Percentiles rank a stretch among this genome's conserved stretches.
These are phyloP conservation scores for Girardinus metallicus DNA, from an alignment of 2,797 vertebrate genomes.

Conservation along the genomic window DNA sequence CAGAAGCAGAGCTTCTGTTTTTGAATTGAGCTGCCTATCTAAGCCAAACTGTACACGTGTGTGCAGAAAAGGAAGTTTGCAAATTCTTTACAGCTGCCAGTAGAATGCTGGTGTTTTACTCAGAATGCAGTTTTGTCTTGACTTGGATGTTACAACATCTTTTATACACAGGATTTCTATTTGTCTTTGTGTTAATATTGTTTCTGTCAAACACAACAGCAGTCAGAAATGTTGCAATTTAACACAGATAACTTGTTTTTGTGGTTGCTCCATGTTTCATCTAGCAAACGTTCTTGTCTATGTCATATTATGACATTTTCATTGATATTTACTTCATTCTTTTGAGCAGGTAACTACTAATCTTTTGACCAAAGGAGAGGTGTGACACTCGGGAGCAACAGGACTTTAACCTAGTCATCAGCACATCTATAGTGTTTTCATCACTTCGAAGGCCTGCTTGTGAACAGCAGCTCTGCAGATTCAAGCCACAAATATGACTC, in stretches of 20 bases:
- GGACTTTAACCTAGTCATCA: background rate
- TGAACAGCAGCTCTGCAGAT: constrained; percentile 14
- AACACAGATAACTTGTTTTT: background rate
- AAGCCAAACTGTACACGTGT: constrained; percentile 50
- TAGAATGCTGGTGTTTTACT: constrained; percentile 18
- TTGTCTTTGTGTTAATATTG: background rate
- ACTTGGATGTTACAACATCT: background rate
- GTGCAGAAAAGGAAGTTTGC: constrained; percentile 36
- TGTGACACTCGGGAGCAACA: constrained; percentile 3
- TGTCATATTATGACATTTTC: background rate
- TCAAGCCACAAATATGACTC: constrained; percentile 81
- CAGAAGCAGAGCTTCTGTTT: constrained; percentile 21
- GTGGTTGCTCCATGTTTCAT: background rate
- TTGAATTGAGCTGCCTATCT: constrained; percentile 3
- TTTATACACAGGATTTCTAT: background rate
- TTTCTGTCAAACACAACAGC: background rate
- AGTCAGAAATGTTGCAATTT: background rate
- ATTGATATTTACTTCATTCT: background rate
- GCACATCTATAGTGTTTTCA: background rate
- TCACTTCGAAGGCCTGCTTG: background rate
- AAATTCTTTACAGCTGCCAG: constrained; percentile 7
- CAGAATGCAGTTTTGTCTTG: background rate
- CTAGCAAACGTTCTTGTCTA: background rate
- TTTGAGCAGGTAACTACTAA: constrained; percentile 8
- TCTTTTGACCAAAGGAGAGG: constrained; percentile 20